These are phyloP conservation scores for Rhyacophila evoluta DNA, from an alignment of 2,888 invertebrate genomes.

Conservation along the genomic window DNA sequence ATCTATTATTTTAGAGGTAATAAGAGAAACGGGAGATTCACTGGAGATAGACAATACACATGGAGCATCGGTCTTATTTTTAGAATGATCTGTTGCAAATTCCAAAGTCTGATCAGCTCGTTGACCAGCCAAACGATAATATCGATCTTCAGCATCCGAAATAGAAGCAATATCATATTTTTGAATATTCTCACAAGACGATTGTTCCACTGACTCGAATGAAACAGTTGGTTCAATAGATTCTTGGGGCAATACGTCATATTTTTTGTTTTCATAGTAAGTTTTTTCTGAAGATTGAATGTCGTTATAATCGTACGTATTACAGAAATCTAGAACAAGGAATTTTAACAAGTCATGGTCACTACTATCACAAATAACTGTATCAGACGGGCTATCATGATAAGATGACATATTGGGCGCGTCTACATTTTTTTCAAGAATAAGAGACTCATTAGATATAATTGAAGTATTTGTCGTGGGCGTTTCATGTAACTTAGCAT, in stretches of 20 bases:
- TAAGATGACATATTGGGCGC: background rate
- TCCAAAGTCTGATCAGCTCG: too few relatives aligned
- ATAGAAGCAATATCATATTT: background rate
- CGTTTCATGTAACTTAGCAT: background rate
- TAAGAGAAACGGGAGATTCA: too few relatives aligned
- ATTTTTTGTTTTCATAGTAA: constrained; percentile 20
- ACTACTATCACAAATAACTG: background rate
- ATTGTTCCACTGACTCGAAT: background rate
- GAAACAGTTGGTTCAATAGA: background rate
- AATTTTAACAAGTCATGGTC: background rate
- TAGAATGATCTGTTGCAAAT: too few relatives aligned
- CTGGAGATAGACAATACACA: too few relatives aligned
- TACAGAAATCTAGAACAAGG: constrained; percentile 30
- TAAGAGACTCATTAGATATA: background rate
- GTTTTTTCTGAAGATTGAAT: constrained; percentile 58
- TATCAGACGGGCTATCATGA: background rate
- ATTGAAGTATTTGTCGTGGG: background rate
- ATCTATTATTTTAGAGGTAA: too few relatives aligned
- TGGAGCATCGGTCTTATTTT: too few relatives aligned
- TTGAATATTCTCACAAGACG: background rate
- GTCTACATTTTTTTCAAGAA: background rate
- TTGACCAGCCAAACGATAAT: too few relatives aligned
- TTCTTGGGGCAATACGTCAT: background rate
- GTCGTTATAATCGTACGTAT: constrained; percentile 56
- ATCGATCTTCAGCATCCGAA: too few relatives aligned